phyloP scores from a whole-genome alignment of 2,797 vertebrate species.

The Cossypha caffra region DNA sequence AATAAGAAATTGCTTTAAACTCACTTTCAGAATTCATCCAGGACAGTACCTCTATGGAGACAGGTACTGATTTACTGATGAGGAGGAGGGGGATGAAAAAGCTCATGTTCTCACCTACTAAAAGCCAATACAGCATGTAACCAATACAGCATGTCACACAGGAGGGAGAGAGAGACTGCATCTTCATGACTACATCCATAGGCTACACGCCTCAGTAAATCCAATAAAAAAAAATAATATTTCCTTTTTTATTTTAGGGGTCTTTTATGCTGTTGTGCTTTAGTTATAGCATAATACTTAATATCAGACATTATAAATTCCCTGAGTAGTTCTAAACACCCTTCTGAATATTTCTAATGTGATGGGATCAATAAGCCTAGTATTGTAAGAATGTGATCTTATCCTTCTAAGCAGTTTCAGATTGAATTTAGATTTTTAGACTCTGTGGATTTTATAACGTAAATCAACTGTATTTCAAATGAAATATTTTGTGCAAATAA shows the following conservation, averaged over 20 bases:
- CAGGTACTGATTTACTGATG: neutral
- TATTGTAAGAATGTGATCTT: neutral
- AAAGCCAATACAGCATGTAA: neutral
- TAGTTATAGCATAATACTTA: neutral
- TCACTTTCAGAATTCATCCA: neutral
- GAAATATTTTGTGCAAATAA: neutral
- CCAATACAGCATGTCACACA: neutral
- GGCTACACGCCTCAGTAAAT: neutral
- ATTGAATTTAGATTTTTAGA: neutral
- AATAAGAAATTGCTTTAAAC: neutral
- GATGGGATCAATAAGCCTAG: neutral
- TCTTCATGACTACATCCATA: neutral
- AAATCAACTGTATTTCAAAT: neutral
- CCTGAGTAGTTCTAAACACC: neutral
- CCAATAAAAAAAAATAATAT: rapidly evolving
- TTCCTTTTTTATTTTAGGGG: neutral
- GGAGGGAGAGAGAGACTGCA: neutral
- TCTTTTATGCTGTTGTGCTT: neutral
- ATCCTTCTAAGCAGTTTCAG: neutral
- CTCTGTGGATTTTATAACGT: neutral
- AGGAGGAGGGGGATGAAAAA: neutral
- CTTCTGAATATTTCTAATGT: neutral
- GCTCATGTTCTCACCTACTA: neutral
- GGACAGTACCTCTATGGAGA: neutral
- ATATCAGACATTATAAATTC: neutral